Evolutionary conservation across 1,140 invertebrate species (phyloP).

Genomic region (Bombus sylvicola): DNA sequence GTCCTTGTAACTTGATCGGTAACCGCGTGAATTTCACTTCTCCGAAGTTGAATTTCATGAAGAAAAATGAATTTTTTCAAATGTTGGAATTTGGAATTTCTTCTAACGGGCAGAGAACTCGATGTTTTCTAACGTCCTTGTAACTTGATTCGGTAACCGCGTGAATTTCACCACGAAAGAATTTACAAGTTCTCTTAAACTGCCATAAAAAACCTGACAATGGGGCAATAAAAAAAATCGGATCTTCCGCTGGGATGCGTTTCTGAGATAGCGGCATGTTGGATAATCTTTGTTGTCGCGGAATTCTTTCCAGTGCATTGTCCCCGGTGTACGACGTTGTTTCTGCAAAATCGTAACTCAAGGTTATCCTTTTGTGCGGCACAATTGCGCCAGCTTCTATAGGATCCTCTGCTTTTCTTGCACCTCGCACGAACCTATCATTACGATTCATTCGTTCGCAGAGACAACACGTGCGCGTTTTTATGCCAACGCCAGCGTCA

Average conservation of each 20-base stretch:
- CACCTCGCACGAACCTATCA: not conserved
- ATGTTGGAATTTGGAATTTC: not conserved
- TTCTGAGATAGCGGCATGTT: not conserved
- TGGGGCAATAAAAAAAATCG: no score
- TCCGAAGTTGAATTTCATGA: accelerated
- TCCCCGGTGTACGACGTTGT: not conserved
- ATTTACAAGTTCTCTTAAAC: no score
- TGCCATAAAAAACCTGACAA: no score
- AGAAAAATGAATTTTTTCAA: no score
- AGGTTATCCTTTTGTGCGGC: conserved; percentile 9
- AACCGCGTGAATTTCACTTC: no score
- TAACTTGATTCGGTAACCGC: no score
- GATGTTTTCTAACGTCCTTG: no score
- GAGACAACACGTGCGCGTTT: conserved; percentile 8
- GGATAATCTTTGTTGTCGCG: not conserved
- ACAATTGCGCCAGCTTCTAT: not conserved
- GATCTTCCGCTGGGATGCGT: not conserved
- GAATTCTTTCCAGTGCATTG: not conserved
- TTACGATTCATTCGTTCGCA: conserved; percentile 1
- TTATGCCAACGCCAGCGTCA: not conserved
- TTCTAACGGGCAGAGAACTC: not conserved
- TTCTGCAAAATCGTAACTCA: conserved; percentile 4
- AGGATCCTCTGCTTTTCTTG: not conserved
- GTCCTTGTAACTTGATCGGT: no score
- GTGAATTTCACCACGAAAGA: no score